phyloP scores from a whole-genome alignment of 2,113 vertebrate species.

The Megatriorchis doriae region DNA sequence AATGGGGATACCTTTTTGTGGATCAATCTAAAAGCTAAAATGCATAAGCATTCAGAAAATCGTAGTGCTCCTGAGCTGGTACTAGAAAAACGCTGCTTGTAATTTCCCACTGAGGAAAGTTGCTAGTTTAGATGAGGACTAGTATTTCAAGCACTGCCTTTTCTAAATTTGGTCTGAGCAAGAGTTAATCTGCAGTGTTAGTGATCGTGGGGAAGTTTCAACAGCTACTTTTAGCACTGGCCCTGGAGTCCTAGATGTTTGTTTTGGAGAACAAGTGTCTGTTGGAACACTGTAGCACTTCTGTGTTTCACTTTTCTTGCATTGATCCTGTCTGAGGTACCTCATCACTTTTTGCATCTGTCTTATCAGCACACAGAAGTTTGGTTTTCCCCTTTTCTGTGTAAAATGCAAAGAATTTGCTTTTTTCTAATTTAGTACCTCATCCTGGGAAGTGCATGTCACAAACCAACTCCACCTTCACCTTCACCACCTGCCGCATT shows the following conservation, averaged over 20 bases:
- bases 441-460: constrained; percentile 98
- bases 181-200: neutral
- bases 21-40: constrained; percentile 52
- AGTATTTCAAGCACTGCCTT: neutral
- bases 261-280: neutral
- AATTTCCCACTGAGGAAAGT: neutral
- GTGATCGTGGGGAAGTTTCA: neutral
- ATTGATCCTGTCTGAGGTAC: constrained; percentile 57
- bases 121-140: neutral
- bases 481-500: constrained; percentile 98
- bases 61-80: neutral
- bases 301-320: constrained; percentile 18
- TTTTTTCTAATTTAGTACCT: constrained; percentile 79
- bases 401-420: constrained; percentile 71
- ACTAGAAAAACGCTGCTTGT: neutral
- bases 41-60: neutral
- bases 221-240: neutral
- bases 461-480: constrained; percentile 96
- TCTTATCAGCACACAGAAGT: neutral
- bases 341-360: constrained; percentile 57
- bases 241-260: neutral
- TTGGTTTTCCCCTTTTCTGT: constrained; percentile 22
- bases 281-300: neutral
- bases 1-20: constrained; percentile 45
- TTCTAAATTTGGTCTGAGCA: neutral